Evolutionary conservation across 2,888 invertebrate species (phyloP), one percentile per base, ranked within the genome.

Genomic region (Crioceris asparagi): DNA sequence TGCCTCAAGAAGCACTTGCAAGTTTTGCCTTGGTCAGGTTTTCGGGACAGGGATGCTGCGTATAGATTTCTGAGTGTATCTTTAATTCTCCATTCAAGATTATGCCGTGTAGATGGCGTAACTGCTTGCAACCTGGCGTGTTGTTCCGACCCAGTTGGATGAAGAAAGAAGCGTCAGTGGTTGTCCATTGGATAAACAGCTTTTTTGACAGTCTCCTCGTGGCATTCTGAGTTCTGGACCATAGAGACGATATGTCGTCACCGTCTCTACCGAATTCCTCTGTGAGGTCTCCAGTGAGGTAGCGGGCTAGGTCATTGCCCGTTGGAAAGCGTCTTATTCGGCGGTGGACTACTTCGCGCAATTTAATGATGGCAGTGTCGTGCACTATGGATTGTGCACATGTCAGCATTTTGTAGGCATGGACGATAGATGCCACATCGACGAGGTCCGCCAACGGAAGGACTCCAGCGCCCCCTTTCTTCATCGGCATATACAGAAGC

Each of bases 401-500:
- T 16, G 33, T 33, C 33, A 33, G n/a, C n/a, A n/a, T n/a, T n/a
- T n/a, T n/a, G n/a, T n/a, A n/a, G n/a, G n/a, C n/a, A 17, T 60
- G 56, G 19, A 41, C 41, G 16, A 41, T n/a, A 6, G 38, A 16
- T 3, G 31, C 26, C 4, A 50, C 38, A 14, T 60, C 59, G 1
- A 43, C 46, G 14, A 52, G 38, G 38, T 57, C 54, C 0, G 47
- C 48, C 2, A 57, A 45, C n/a, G 56, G 57, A 2, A 55, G 40
- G 1, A 56, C 27, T 0, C 55, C 56, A 8, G 51, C 50, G 0
- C 57, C 57, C 0, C 57, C 57, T 35, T 44, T 35, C 23, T 32
- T 27, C 3, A 29, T 21, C 0, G 47, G 47, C 3, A 56, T 30
- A 40, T 40, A 51, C 3, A 58, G 43, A 0, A 53, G 7, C 30